Evolutionary conservation across 2,113 vertebrate species (phyloP).

Genomic region (Oryzias celebensis): DNA sequence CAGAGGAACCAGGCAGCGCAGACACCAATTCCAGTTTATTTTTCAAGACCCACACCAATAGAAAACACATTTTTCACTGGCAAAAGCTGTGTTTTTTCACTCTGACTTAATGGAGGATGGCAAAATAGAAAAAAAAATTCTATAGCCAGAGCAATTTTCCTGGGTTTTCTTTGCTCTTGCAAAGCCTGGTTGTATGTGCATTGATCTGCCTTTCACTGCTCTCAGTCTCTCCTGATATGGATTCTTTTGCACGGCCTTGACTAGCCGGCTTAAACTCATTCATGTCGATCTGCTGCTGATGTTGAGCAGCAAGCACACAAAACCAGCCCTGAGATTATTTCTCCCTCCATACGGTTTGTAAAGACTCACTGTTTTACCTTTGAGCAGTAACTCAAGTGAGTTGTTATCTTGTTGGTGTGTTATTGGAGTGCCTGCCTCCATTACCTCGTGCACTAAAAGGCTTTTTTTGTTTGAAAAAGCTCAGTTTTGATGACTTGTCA

Average conservation of each 20-base stretch:
- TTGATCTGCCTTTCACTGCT: conserved; percentile 52
- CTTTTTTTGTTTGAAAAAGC: conserved; percentile 1
- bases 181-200: conserved; percentile 47
- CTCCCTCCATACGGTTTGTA: conserved; percentile 6
- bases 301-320: conserved; percentile 41
- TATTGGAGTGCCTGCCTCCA: conserved; percentile 9
- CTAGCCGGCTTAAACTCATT: conserved; percentile 38
- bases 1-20: neutral
- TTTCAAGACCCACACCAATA: conserved; percentile 6
- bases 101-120: conserved; percentile 25
- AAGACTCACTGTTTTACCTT: conserved; percentile 30
- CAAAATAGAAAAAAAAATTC: neutral
- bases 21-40: conserved; percentile 1
- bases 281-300: conserved; percentile 38
- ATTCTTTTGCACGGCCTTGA: conserved; percentile 54
- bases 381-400: conserved; percentile 5
- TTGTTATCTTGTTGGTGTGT: conserved; percentile 1
- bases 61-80: neutral
- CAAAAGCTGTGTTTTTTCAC: conserved; percentile 10
- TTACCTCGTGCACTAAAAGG: neutral
- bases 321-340: conserved; percentile 2
- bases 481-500: conserved; percentile 2
- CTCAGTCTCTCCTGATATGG: conserved; percentile 47
- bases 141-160: conserved; percentile 10
- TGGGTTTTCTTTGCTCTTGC: conserved; percentile 8